phyloP scores from a whole-genome alignment of 2,888 invertebrate species.

The Tinea pellionella region DNA sequence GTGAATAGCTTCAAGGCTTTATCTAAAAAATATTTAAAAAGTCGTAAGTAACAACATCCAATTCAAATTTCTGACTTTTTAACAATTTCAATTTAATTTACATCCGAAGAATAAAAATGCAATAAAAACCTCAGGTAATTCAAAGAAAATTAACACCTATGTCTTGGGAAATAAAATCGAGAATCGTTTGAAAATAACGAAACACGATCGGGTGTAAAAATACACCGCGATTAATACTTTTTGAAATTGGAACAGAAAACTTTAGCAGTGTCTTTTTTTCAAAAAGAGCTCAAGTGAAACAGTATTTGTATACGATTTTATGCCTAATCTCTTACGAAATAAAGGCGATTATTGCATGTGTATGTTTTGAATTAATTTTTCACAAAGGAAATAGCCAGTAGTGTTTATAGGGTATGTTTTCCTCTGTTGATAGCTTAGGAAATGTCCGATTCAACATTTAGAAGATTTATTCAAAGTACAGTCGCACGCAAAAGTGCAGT shows the following conservation, averaged over 20 bases:
- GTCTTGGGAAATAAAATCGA: not conserved
- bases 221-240: conserved; percentile 6
- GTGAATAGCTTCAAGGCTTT: not conserved
- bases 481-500: conserved; percentile 28
- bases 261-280: not conserved
- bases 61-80: not conserved
- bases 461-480: conserved; percentile 23
- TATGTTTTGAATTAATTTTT: not conserved
- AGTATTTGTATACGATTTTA: not conserved
- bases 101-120: not conserved
- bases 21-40: not conserved
- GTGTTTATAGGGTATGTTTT: conserved; percentile 43
- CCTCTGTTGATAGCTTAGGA: conserved; percentile 30
- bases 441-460: conserved; percentile 20
- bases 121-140: not conserved
- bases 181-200: not conserved
- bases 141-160: not conserved
- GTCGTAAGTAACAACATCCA: not conserved
- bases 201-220: not conserved
- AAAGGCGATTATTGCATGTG: not conserved
- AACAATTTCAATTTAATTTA: not conserved
- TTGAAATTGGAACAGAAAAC: conserved; percentile 1
- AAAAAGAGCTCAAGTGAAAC: not conserved
- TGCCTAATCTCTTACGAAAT: not conserved
- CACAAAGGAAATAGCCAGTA: conserved; percentile 41